Evolutionary conservation across 2,888 invertebrate species (phyloP).

Genomic region (Cosmia pyralina): DNA sequence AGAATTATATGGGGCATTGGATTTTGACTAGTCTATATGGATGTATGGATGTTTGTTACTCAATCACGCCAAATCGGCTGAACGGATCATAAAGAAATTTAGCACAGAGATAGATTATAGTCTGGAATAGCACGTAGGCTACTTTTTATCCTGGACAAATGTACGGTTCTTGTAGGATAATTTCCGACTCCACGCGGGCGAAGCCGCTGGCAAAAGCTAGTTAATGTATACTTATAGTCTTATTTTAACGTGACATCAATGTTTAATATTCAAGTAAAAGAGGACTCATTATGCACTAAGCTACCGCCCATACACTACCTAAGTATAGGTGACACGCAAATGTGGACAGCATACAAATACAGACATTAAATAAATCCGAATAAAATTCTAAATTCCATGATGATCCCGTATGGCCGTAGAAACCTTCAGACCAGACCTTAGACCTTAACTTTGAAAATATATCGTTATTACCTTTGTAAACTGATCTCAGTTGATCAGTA

Average conservation of each 20-base stretch:
- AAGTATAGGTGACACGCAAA: background rate
- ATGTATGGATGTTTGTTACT: too few relatives aligned
- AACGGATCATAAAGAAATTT: too few relatives aligned
- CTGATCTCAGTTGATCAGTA: slow-evolving; percentile 53
- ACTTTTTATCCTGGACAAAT: too few relatives aligned
- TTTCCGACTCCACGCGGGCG: too few relatives aligned
- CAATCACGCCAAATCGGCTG: too few relatives aligned
- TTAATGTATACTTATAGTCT: too few relatives aligned
- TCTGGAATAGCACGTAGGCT: too few relatives aligned
- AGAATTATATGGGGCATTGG: background rate
- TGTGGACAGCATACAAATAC: background rate
- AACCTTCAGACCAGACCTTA: background rate
- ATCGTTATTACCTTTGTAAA: slow-evolving; percentile 48
- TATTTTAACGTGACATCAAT: background rate
- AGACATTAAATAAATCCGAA: too few relatives aligned
- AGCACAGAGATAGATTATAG: too few relatives aligned
- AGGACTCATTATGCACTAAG: background rate
- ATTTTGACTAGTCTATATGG: background rate
- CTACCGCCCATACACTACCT: background rate
- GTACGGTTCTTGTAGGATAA: too few relatives aligned
- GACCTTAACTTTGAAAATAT: slow-evolving; percentile 22
- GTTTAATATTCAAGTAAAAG: background rate
- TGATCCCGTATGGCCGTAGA: background rate
- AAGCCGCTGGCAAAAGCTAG: too few relatives aligned
- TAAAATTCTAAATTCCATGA: slow-evolving; percentile 1